Evolutionary conservation across 2,888 invertebrate species (phyloP).

Genomic region (Pristionchus entomophagus): DNA sequence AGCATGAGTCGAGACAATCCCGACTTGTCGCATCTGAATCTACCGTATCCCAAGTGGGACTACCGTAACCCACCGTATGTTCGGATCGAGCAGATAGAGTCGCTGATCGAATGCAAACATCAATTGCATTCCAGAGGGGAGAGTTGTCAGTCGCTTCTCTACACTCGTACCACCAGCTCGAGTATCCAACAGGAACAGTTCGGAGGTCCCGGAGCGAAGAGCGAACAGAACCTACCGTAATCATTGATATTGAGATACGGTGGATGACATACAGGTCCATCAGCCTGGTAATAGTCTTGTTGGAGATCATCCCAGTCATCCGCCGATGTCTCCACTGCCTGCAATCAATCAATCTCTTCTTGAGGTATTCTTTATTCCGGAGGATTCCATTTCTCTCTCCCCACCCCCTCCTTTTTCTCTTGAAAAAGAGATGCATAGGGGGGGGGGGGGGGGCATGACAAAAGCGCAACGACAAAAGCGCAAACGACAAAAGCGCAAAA

Average conservation of each 20-base stretch:
- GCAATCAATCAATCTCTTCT: not conserved
- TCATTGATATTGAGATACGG: not conserved
- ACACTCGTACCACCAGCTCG: constrained; percentile 24
- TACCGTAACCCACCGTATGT: not conserved
- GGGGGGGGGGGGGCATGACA: too few relatives aligned
- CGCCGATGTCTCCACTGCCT: constrained; percentile 38
- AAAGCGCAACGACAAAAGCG: not conserved
- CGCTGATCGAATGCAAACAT: constrained; percentile 42
- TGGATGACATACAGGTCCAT: not conserved
- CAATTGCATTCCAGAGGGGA: constrained; percentile 30
- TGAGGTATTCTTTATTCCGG: not conserved
- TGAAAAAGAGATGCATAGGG: too few relatives aligned
- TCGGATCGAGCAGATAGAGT: constrained; percentile 7
- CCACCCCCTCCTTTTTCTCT: too few relatives aligned
- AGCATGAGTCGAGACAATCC: constrained; percentile 26
- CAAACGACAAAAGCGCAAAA: too few relatives aligned
- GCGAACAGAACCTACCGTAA: constrained; percentile 32
- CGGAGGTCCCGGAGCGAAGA: constrained; percentile 29
- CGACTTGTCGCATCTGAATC: not conserved
- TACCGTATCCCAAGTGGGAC: not conserved
- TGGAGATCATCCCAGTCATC: constrained; percentile 45
- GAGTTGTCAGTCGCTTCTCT: constrained; percentile 25
- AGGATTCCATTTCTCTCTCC: too few relatives aligned
- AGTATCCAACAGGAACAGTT: constrained; percentile 36
- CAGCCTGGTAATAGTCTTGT: constrained; percentile 32